Evolutionary conservation across 2,797 vertebrate genomes (phyloP).

Genomic region (Mormyrops boulengeri): DNA sequence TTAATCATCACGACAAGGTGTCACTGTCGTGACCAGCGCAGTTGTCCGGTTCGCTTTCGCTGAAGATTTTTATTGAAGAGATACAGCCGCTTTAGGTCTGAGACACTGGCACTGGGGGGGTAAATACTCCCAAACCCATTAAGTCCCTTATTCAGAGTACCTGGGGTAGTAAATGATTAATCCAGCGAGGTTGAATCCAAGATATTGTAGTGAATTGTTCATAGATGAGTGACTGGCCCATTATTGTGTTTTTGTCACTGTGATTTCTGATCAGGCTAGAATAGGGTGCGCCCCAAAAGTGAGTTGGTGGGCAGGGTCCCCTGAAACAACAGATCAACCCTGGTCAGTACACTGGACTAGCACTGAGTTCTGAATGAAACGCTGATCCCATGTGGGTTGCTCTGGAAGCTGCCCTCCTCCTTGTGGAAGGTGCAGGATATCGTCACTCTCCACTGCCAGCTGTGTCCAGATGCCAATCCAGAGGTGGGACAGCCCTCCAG

Average conservation of each 20-base stretch:
- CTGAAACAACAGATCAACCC: not conserved
- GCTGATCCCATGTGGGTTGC: not conserved
- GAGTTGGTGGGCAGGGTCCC: not conserved
- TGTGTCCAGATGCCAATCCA: not conserved
- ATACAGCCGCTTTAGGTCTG: not conserved
- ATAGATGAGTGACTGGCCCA: not conserved
- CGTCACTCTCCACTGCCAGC: not conserved
- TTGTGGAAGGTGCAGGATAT: not conserved
- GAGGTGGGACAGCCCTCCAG: not conserved
- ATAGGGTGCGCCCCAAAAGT: not conserved
- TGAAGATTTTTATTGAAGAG: not conserved
- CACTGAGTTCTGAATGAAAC: not conserved
- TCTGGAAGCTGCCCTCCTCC: not conserved
- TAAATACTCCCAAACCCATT: not conserved
- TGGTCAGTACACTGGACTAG: not conserved
- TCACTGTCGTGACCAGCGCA: not conserved
- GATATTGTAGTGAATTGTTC: not conserved
- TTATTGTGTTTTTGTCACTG: not conserved
- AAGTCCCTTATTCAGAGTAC: not conserved
- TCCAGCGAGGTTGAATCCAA: not conserved
- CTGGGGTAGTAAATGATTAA: not conserved
- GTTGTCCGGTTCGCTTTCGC: not conserved
- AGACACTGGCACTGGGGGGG: not conserved
- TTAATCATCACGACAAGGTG: not conserved
- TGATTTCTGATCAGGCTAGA: not conserved